Evolutionary conservation across 2,113 vertebrate genomes (phyloP).

Genomic region (Megatriorchis doriae): DNA sequence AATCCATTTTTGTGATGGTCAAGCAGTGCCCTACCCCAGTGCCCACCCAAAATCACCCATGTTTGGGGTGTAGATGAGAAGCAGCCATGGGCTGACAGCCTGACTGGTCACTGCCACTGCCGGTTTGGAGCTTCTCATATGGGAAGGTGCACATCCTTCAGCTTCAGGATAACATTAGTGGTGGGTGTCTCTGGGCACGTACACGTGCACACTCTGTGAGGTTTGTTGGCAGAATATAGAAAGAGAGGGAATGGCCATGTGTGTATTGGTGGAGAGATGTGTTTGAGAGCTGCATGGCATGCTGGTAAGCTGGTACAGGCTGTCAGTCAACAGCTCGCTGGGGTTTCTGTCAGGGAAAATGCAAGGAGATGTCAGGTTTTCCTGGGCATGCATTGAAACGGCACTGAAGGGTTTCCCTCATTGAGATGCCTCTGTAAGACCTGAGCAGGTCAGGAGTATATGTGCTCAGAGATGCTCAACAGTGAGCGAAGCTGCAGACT

Average conservation of each 20-base stretch:
- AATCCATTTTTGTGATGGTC: not conserved
- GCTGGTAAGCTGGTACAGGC: not conserved
- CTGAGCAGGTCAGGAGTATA: not conserved
- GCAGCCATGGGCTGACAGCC: accelerated
- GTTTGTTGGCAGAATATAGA: not conserved
- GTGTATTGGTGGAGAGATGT: not conserved
- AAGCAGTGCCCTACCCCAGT: not conserved
- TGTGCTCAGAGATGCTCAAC: accelerated
- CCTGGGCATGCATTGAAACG: not conserved
- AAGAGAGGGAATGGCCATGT: not conserved
- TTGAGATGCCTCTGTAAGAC: not conserved
- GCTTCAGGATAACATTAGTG: not conserved
- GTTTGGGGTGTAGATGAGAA: not conserved
- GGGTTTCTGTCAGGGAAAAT: accelerated
- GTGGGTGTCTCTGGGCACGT: accelerated
- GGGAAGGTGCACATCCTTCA: not conserved
- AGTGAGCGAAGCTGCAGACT: not conserved
- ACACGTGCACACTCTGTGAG: accelerated
- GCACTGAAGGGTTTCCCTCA: not conserved
- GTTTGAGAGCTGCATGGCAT: not conserved
- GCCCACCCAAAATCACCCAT: accelerated
- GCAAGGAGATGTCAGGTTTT: not conserved
- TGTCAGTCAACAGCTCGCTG: not conserved
- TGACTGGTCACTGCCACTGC: accelerated
- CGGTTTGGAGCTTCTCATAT: not conserved